A percentile compares a stretch with the other conserved stretches of the same genome.
Conservation (phyloP, 2,888 invertebrate species). For the Chromoteleia sp. region DNA sequence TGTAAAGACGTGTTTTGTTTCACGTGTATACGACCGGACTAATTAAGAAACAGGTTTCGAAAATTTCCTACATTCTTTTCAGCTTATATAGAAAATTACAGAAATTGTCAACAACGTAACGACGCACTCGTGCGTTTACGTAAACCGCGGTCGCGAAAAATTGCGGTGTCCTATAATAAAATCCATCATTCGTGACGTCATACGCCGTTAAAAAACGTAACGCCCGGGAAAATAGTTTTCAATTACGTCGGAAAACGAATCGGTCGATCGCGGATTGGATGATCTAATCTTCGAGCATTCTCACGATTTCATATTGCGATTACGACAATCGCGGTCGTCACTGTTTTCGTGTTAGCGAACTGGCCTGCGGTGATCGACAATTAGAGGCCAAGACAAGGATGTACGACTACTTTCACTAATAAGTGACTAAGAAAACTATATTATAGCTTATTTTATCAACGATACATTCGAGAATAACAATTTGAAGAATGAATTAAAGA, state of each 20-base stretch:
- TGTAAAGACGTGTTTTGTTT: conserved; percentile 8
- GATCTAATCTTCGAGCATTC: conserved; percentile 36
- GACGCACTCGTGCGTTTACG: not conserved
- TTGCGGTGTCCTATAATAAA: not conserved
- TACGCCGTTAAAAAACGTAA: conserved; percentile 4
- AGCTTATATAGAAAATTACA: conserved; percentile 37
- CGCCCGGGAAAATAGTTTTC: conserved; percentile 23
- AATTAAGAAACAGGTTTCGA: conserved; percentile 47
- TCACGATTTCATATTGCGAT: conserved; percentile 53
- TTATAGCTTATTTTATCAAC: too few relatives aligned
- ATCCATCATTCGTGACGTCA: conserved; percentile 24
- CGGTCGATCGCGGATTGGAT: conserved; percentile 25
- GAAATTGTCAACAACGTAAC: conserved; percentile 28
- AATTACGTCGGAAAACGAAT: conserved; percentile 29
- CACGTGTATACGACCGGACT: conserved; percentile 24
- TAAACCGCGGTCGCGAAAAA: conserved; percentile 37
- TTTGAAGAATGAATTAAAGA: too few relatives aligned
- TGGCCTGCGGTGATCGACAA: conserved; percentile 36
- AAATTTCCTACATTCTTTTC: conserved; percentile 48
- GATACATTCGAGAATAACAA: too few relatives aligned
- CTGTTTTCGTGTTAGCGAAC: conserved; percentile 14
- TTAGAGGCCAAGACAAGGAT: conserved; percentile 40
- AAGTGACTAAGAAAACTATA: conserved; percentile 11
- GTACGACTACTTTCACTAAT: conserved; percentile 51
- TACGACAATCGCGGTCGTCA: conserved; percentile 38